Percentiles rank a stretch among this genome's conserved stretches.
These are phyloP conservation scores for Odobenus rosmarus DNA, from an alignment of 2,113 vertebrate genomes.

Conservation along the genomic window DNA sequence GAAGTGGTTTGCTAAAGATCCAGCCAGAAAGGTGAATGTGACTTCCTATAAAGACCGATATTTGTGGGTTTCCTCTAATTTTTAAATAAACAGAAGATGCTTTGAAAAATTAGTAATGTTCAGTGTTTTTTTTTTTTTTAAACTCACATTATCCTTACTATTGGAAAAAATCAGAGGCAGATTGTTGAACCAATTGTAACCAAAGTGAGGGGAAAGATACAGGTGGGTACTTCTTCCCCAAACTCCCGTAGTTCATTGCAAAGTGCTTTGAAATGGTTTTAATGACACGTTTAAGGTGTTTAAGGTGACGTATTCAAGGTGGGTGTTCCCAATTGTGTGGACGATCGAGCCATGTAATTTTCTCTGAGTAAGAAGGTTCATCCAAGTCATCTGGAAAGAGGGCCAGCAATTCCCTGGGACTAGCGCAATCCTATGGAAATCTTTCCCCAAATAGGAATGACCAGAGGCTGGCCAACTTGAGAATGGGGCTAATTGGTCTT, in stretches of 20 bases:
- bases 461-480: neutral
- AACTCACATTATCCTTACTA: neutral
- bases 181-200: neutral
- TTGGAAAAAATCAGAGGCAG: neutral
- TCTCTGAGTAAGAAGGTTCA: neutral
- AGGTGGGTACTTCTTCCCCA: neutral
- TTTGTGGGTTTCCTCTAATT: neutral
- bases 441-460: neutral
- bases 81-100: neutral
- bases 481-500: neutral
- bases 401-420: neutral
- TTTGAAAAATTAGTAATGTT: neutral
- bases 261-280: neutral
- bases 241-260: neutral
- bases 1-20: neutral
- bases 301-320: neutral
- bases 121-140: neutral
- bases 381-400: neutral
- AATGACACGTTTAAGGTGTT: neutral
- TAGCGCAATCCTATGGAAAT: neutral
- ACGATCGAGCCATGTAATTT: neutral
- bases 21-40: neutral
- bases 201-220: neutral
- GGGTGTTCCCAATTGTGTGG: neutral
- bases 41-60: neutral